Conservation (phyloP, 2,797 vertebrate genomes). For the Oreortyx pictus region DNA sequence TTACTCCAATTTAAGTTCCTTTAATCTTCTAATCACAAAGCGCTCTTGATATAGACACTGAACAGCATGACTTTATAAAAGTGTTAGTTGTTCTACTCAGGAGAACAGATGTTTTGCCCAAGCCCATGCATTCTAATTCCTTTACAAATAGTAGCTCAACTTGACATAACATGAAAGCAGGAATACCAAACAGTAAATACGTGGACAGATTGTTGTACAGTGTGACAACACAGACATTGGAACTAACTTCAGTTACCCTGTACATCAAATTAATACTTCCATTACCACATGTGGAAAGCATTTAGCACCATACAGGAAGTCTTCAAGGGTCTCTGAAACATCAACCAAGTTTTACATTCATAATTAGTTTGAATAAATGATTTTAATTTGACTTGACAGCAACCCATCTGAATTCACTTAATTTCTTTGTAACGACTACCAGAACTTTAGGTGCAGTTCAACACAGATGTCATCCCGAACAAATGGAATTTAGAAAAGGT, state of each 20-base stretch:
- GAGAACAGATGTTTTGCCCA: background rate
- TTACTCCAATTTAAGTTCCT: background rate
- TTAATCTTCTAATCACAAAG: background rate
- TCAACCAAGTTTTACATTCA: slow-evolving; percentile 6
- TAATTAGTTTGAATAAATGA: slow-evolving; percentile 8
- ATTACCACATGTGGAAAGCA: slow-evolving; percentile 34
- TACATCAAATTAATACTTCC: background rate
- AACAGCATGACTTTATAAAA: background rate
- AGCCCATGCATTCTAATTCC: background rate
- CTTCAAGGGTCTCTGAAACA: slow-evolving; percentile 22
- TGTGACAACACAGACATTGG: background rate
- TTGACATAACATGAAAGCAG: background rate
- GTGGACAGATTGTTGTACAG: background rate
- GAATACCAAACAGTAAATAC: rapidly evolving
- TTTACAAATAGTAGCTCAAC: background rate
- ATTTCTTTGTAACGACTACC: background rate
- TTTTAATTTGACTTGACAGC: slow-evolving; percentile 17
- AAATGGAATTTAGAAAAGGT: background rate
- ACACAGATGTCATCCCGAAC: background rate
- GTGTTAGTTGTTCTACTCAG: background rate
- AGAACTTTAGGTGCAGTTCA: background rate
- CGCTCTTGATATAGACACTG: background rate
- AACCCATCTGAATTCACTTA: slow-evolving; percentile 27
- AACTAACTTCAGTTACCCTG: background rate
- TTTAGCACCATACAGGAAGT: background rate